Conservation (phyloP, 1,140 invertebrate species). For the Leptinotarsa lineolata region DNA sequence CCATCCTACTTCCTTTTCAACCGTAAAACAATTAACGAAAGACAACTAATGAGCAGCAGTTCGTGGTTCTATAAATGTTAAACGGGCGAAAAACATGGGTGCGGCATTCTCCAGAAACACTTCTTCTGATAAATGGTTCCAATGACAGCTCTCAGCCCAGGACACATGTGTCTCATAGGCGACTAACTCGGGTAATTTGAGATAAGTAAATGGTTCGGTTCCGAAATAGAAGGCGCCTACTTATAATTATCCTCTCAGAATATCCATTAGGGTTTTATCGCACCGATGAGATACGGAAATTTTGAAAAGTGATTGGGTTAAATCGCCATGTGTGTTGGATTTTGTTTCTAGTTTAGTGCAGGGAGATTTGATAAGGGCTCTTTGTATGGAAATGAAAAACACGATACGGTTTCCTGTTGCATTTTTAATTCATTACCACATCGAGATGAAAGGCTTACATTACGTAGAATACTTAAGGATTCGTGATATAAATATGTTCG, state of each 20-base stretch:
- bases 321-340: slow-evolving; percentile 4
- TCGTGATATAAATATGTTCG: too few species aligned
- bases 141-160: background rate
- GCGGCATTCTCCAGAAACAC: slow-evolving; percentile 19
- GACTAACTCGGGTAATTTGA: slow-evolving; percentile 21
- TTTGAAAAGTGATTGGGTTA: slow-evolving; percentile 10
- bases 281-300: slow-evolving; percentile 23
- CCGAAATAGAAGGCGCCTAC: slow-evolving; percentile 24
- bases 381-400: background rate
- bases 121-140: slow-evolving; percentile 24
- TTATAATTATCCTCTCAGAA: slow-evolving; percentile 23
- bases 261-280: slow-evolving; percentile 23
- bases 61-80: slow-evolving; percentile 22
- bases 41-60: slow-evolving; percentile 22
- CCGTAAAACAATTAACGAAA: slow-evolving; percentile 27
- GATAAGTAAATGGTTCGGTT: slow-evolving; percentile 27
- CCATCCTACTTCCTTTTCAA: slow-evolving; percentile 1
- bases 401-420: background rate
- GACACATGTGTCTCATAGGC: slow-evolving; percentile 27
- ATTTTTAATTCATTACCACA: background rate
- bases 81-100: slow-evolving; percentile 21
- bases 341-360: background rate
- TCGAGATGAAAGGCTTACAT: too few species aligned
- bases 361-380: background rate
- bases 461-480: too few species aligned